These are phyloP conservation scores for Ceratosolen fusciceps DNA, from an alignment of 1,140 invertebrate genomes.

Conservation along the genomic window DNA sequence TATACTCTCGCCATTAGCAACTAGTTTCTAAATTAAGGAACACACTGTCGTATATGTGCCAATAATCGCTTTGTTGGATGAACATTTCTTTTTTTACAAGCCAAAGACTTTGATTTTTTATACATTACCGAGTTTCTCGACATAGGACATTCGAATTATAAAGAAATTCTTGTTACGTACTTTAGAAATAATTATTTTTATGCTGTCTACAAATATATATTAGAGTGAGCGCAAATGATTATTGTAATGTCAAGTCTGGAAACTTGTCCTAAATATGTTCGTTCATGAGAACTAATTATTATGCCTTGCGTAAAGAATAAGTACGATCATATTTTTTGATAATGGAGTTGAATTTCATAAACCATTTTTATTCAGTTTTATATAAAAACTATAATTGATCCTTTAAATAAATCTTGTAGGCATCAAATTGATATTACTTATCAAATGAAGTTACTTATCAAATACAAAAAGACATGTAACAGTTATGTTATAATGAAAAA, in stretches of 20 bases:
- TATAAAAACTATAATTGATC: too few species aligned
- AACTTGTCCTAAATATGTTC: conserved; percentile 35
- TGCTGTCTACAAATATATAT: conserved; percentile 26
- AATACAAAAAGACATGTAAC: too few species aligned
- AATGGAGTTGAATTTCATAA: not conserved
- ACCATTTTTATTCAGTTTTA: not conserved
- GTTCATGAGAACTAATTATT: conserved; percentile 30
- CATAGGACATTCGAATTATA: conserved; percentile 43
- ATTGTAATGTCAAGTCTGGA: not conserved
- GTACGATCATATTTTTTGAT: not conserved
- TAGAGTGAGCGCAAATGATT: not conserved
- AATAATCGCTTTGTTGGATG: conserved; percentile 58
- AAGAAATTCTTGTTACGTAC: conserved; percentile 32
- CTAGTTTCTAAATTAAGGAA: conserved; percentile 49
- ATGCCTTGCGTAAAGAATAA: conserved; percentile 7
- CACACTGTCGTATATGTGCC: conserved; percentile 24
- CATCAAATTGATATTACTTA: too few species aligned
- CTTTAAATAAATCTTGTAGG: too few species aligned
- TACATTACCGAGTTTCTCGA: not conserved
- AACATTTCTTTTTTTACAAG: conserved; percentile 57
- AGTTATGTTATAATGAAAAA: too few species aligned
- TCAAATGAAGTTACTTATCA: too few species aligned
- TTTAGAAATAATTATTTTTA: too few species aligned
- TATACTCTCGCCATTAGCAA: conserved; percentile 36
- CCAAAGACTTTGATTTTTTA: conserved; percentile 53